Evolutionary conservation across 2,888 invertebrate species (phyloP).

Genomic region (Actias luna): DNA sequence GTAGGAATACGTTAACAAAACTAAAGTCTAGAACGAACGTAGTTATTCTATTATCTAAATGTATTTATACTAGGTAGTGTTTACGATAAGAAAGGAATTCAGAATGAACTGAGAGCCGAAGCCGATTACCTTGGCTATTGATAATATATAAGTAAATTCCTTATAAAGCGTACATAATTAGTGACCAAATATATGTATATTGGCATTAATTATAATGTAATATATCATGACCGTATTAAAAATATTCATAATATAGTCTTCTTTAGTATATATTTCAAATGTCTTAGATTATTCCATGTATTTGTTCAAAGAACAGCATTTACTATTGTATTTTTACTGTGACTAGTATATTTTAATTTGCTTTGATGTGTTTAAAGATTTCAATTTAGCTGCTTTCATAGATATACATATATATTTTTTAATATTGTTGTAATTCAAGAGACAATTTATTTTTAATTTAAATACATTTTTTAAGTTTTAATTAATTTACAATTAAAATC

Average conservation of each 20-base stretch:
- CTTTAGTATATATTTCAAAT: background rate
- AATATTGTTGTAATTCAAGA: background rate
- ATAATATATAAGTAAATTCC: background rate
- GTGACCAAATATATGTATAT: constrained; percentile 2
- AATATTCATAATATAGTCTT: background rate
- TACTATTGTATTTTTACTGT: constrained; percentile 5
- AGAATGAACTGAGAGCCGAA: constrained; percentile 6
- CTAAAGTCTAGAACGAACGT: background rate
- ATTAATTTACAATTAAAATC: too few relatives aligned
- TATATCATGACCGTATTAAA: background rate
- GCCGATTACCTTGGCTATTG: constrained; percentile 14
- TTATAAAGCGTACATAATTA: background rate
- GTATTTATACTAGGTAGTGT: background rate
- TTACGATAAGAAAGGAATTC: constrained; percentile 7
- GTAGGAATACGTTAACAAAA: too few relatives aligned
- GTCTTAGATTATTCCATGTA: background rate
- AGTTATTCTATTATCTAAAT: background rate
- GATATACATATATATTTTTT: background rate
- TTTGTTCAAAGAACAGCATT: constrained; percentile 9
- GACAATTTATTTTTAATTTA: too few relatives aligned
- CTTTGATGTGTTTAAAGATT: background rate
- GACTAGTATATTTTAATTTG: background rate
- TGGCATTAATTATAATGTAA: background rate
- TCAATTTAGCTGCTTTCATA: background rate
- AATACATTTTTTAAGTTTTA: too few relatives aligned